Evolutionary conservation across 2,888 invertebrate species (phyloP), one percentile per base, ranked within the genome.

Genomic region (Cheilosia pagana): DNA sequence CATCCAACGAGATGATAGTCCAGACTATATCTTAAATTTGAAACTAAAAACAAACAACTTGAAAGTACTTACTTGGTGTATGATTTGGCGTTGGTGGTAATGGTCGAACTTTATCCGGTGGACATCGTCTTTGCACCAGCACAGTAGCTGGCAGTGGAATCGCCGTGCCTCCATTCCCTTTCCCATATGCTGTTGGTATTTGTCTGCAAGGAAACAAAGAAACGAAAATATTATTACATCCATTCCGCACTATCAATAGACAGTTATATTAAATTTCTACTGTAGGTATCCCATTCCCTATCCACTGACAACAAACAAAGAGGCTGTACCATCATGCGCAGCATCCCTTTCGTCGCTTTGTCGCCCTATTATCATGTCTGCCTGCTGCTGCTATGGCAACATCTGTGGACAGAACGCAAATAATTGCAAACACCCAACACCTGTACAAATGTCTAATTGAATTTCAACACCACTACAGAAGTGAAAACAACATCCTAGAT

Each of bases 111-210:
- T 96, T 96, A 93, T 96, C 96, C 87, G 96, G 96, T 68, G 96
- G 95, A 88, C 96, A 96, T 91, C 96, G 94, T 87, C 96, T 93
- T 86, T 94, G 94, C 63, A 96, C 96, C 88, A 95, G 93, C 86
- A 96, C 95, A 35, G 96, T 95, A 79, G 96, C 96, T 52, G 96
- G 96, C 89, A 96, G 91, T 72, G 96, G 96, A 89, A 96, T 96
- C 89, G 95, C 95, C 87, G 96, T 95, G 89, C 95, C 95, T 82
- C 93, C 93, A 89, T 93, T 92, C 87, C 92, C 92, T 89, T 94
- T 94, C 59, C 93, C 92, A 87, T 93, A 93, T 89, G 95, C 94
- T 90, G 95, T 94, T 88, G 94, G 93, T 91, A 94, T 93, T 93
- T 95, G 95, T 92, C 95, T 95, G 94, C 70, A 83, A 63, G 12